Conservation (phyloP, 2,797 vertebrate genomes). For the Phrynocephalus guinanensis region DNA sequence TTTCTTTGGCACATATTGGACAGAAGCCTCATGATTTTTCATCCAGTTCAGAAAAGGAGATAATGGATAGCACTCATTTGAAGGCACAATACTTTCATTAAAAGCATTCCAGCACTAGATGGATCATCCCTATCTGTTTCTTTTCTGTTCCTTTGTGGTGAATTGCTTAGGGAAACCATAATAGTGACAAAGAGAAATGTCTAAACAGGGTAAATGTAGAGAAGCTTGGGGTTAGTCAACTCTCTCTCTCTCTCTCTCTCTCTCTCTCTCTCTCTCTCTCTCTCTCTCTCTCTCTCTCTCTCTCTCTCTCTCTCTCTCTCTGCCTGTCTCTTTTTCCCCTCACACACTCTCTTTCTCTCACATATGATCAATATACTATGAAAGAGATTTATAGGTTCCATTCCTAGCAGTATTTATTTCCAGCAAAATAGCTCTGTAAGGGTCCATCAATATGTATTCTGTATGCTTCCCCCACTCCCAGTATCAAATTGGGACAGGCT, state of each 20-base stretch:
- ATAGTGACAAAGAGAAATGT: constrained; percentile 62
- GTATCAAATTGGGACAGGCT: constrained; percentile 19
- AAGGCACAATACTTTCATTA: constrained; percentile 65
- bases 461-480: not conserved
- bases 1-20: constrained; percentile 63
- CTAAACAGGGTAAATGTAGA: constrained; percentile 49
- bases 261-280: constrained; percentile 5
- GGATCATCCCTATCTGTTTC: constrained; percentile 59
- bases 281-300: not conserved
- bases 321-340: too few species aligned
- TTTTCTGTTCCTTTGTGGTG: constrained; percentile 23
- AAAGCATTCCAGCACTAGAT: constrained; percentile 60
- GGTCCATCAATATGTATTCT: constrained; percentile 44
- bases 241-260: not conserved
- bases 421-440: constrained; percentile 33
- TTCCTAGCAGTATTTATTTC: constrained; percentile 48
- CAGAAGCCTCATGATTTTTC: constrained; percentile 67
- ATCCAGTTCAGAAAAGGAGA: constrained; percentile 55
- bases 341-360: too few species aligned
- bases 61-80: constrained; percentile 65
- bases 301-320: not conserved
- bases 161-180: constrained; percentile 57
- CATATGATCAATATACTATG: constrained; percentile 33
- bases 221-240: constrained; percentile 46
- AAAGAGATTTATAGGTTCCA: constrained; percentile 39